Percentiles rank a stretch among this genome's conserved stretches.
These are phyloP conservation scores for Rapana venosa DNA, from an alignment of 2,888 invertebrate species.

Conservation along the genomic window DNA sequence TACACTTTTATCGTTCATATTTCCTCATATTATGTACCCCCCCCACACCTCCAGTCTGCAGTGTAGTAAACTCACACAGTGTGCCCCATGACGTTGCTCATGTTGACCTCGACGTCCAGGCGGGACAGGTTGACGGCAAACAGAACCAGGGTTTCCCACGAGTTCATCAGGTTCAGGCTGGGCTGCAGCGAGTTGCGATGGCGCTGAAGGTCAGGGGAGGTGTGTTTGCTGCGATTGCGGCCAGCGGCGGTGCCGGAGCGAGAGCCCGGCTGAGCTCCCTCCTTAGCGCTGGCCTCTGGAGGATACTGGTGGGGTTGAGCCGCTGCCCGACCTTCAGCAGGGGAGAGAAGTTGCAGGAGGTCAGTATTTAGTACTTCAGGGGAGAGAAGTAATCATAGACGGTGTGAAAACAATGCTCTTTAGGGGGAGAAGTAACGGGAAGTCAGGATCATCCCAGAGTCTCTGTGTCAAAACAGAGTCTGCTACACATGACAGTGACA, in stretches of 20 bases:
- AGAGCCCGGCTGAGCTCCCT: not conserved
- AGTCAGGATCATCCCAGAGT: too few species aligned
- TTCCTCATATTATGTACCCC: not conserved
- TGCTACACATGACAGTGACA: too few species aligned
- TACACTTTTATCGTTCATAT: not conserved
- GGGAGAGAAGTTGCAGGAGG: not conserved
- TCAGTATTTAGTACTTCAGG: too few species aligned
- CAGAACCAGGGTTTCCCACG: slow-evolving; percentile 97
- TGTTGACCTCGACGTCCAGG: slow-evolving; percentile 98
- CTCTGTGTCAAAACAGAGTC: too few species aligned
- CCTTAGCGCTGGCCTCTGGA: not conserved
- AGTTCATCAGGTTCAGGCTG: slow-evolving; percentile 49
- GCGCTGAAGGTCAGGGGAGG: slow-evolving; percentile 49
- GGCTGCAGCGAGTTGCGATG: slow-evolving; percentile 45
- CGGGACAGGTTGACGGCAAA: slow-evolving; percentile 96
- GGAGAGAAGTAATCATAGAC: too few species aligned
- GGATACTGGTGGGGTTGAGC: not conserved
- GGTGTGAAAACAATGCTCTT: too few species aligned
- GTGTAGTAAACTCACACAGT: slow-evolving; percentile 84
- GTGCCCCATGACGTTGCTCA: slow-evolving; percentile 99
- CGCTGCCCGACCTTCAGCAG: not conserved
- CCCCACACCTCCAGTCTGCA: too few species aligned
- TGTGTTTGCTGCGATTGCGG: slow-evolving; percentile 37
- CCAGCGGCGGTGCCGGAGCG: not conserved
- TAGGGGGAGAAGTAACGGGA: too few species aligned